Base-by-base conservation (phyloP, 1,140 invertebrate genomes). In the Antheraea pernyi region DNA sequence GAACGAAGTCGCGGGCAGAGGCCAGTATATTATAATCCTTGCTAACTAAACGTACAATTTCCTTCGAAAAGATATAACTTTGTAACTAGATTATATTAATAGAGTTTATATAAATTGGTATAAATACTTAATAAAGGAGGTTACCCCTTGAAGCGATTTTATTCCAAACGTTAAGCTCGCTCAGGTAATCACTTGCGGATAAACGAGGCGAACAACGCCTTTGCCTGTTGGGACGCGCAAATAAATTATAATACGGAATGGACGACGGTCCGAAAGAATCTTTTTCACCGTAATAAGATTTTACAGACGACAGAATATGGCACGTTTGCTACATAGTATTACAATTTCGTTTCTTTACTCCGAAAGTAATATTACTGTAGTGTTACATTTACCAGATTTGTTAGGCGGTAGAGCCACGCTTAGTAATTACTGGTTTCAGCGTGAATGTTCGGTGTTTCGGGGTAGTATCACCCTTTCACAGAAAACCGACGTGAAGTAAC, bases 151-250 rank as follows among this genome's bases (percentile, higher is more conserved):
- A 53, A 11, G 16, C 46, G 46, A 53, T 53, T 11, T 53, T 53
- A 53, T 53, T 53, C 46, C 46, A 53, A 53, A 61, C 13, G 30
- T 36, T 61, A 19, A 61, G 60, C n/a, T 61, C 60, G 30, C 60
- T 19, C 19, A 61, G 19, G 60, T 61, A 61, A 61, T 61, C 60
- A 61, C 60, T 61, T 61, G 60, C 19, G 60, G 19, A 19, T 61
- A 36, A 22, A 61, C 19, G 59, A 61, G 60, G 5, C 11, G 19
- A 22, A 61, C 19, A 61, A 36, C 30, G 22, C 19, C 19, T 61
- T 61, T 36, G 11, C 60, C 30, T 7, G 60, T 61, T 22, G 60
- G 60, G 30, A 61, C 46, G 46, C 16, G 16, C 10, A 53, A 53
- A n/a, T 53, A 53, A 53, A 53, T 53, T 53, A 16, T 53, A 53